Evolutionary conservation across 1,140 invertebrate genomes (phyloP).

Genomic region (Drosophila melanica): DNA sequence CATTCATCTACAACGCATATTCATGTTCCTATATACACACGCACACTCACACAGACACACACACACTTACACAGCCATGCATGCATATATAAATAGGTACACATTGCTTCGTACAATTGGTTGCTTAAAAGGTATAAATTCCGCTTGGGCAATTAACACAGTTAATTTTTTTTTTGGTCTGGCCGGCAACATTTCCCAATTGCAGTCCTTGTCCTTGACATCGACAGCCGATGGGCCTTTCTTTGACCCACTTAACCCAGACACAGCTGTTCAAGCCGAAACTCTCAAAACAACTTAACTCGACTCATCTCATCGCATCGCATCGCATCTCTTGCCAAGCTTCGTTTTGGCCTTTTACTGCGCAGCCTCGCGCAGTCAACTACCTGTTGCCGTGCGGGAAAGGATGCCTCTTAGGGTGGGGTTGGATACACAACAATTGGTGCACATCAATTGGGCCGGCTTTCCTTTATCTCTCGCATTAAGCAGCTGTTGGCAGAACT

Average conservation of each 20-base stretch:
- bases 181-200: conserved; percentile 13
- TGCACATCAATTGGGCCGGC: conserved; percentile 25
- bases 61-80: neutral
- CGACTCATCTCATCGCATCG: neutral
- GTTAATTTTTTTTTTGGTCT: neutral
- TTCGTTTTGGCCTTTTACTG: conserved; percentile 38
- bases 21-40: conserved; percentile 22
- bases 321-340: conserved; percentile 1
- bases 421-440: conserved; percentile 1
- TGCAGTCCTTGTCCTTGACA: conserved; percentile 69
- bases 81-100: conserved; percentile 23
- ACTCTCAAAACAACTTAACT: neutral
- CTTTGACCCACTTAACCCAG: conserved; percentile 60
- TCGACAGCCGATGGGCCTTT: conserved; percentile 26
- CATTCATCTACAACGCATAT: conserved; percentile 77
- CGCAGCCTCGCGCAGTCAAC: conserved; percentile 61
- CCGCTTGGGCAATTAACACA: conserved; percentile 7
- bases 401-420: neutral
- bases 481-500: conserved; percentile 49
- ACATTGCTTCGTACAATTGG: neutral
- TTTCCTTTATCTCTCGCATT: conserved; percentile 1
- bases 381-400: conserved; percentile 49
- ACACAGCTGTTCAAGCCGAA: conserved; percentile 54
- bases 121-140: conserved; percentile 32
- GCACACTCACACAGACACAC: neutral